Conservation (phyloP, 2,113 vertebrate species). For the Anoura caudifer region DNA sequence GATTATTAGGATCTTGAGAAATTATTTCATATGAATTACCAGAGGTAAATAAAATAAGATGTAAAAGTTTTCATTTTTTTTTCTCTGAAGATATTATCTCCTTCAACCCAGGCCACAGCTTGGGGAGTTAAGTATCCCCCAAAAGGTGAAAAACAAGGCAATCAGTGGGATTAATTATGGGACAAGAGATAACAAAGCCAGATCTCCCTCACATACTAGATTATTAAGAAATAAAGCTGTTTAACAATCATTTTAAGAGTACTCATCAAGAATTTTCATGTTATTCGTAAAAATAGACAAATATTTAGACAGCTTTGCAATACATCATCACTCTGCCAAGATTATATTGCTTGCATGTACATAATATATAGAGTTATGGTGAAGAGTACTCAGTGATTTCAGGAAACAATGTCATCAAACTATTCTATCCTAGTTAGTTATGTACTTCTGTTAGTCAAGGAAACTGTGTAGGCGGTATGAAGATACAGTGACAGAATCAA, state of each 20-base stretch:
- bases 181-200: background rate
- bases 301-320: background rate
- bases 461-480: background rate
- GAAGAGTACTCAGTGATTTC: background rate
- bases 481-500: background rate
- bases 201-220: background rate
- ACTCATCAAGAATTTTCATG: background rate
- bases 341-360: background rate
- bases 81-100: background rate
- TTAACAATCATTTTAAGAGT: background rate
- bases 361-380: background rate
- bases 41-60: background rate
- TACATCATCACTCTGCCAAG: background rate
- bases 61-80: background rate
- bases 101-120: background rate
- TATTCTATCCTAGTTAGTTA: background rate
- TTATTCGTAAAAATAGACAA: background rate
- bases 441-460: background rate
- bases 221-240: background rate
- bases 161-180: background rate
- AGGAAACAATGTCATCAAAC: background rate
- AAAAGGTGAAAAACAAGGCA: background rate
- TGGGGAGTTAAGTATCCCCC: background rate
- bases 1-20: background rate
- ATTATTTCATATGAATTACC: background rate